These are phyloP conservation scores for Crioceris asparagi DNA, from an alignment of 2,888 invertebrate species.

Conservation along the genomic window DNA sequence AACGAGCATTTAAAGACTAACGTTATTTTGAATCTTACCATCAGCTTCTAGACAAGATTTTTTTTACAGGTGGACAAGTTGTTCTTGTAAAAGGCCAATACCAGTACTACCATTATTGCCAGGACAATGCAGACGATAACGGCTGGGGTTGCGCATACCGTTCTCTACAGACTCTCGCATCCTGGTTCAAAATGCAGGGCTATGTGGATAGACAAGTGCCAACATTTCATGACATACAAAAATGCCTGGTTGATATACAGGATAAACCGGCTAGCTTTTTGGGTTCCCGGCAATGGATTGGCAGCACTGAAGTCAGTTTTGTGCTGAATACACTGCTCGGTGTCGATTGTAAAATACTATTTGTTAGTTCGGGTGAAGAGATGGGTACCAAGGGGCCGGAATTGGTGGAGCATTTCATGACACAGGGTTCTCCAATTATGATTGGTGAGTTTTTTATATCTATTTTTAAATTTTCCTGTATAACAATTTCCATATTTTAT, in stretches of 20 bases:
- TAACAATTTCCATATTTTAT: too few relatives aligned
- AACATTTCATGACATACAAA: conserved; percentile 77
- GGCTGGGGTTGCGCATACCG: conserved; percentile 99
- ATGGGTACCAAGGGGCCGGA: conserved; percentile 68
- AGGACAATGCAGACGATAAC: conserved; percentile 85
- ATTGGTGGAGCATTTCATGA: conserved; percentile 81
- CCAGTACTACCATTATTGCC: conserved; percentile 94
- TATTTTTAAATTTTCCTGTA: too few relatives aligned
- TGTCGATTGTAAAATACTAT: conserved; percentile 69
- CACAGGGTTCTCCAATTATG: conserved; percentile 94
- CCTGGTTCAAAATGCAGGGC: conserved; percentile 86
- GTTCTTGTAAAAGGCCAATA: conserved; percentile 73
- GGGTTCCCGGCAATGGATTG: conserved; percentile 94
- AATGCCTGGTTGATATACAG: conserved; percentile 86
- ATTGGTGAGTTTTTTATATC: conserved; percentile 77
- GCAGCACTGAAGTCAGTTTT: conserved; percentile 93
- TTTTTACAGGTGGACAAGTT: conserved; percentile 38
- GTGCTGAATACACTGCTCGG: conserved; percentile 73
- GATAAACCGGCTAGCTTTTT: conserved; percentile 78
- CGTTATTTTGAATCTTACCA: too few relatives aligned
- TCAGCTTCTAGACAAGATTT: not conserved
- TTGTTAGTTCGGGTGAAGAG: conserved; percentile 78
- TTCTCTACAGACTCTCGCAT: conserved; percentile 90
- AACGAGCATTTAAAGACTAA: too few relatives aligned
- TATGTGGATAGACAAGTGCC: conserved; percentile 70